Percentiles rank a stretch among this genome's conserved stretches.
Evolutionary conservation across 2,113 vertebrate genomes (phyloP).

Genomic region (Marmota flaviventris): DNA sequence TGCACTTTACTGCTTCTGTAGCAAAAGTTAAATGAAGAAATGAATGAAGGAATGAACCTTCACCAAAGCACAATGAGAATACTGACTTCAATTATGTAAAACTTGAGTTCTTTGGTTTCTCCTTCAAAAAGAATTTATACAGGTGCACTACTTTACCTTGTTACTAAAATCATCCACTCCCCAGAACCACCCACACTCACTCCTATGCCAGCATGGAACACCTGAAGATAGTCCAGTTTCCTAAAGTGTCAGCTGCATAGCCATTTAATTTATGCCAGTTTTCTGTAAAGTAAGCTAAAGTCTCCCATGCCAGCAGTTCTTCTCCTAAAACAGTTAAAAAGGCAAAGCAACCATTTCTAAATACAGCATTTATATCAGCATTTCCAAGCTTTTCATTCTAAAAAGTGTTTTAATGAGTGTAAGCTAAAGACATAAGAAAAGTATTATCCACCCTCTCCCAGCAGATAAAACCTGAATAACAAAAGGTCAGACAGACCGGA

Average conservation of each 20-base stretch:
- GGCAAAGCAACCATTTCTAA: slow-evolving; percentile 48
- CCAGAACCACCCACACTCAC: neutral
- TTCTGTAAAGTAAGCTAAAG: slow-evolving; percentile 43
- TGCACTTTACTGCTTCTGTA: neutral
- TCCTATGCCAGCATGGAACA: slow-evolving; percentile 14
- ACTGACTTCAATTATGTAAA: neutral
- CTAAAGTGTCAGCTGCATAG: slow-evolving; percentile 12
- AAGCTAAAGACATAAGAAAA: slow-evolving; percentile 47
- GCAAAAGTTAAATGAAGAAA: slow-evolving; percentile 5
- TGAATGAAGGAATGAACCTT: slow-evolving; percentile 24
- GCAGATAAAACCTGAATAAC: slow-evolving; percentile 49
- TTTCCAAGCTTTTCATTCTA: slow-evolving; percentile 34
- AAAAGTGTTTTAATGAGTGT: slow-evolving; percentile 39
- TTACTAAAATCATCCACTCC: slow-evolving; percentile 23
- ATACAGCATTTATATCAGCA: slow-evolving; percentile 48
- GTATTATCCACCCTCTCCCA: neutral
- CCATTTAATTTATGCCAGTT: slow-evolving; percentile 28
- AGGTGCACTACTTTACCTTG: neutral
- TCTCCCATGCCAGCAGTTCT: neutral
- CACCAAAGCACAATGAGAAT: neutral
- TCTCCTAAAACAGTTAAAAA: slow-evolving; percentile 1
- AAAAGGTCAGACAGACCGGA: slow-evolving; percentile 15
- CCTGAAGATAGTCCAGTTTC: slow-evolving; percentile 43
- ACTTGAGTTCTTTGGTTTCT: neutral
- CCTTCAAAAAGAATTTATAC: slow-evolving; percentile 55